phyloP scores from a whole-genome alignment of 1,140 invertebrate species.

The Euschistus heros region DNA sequence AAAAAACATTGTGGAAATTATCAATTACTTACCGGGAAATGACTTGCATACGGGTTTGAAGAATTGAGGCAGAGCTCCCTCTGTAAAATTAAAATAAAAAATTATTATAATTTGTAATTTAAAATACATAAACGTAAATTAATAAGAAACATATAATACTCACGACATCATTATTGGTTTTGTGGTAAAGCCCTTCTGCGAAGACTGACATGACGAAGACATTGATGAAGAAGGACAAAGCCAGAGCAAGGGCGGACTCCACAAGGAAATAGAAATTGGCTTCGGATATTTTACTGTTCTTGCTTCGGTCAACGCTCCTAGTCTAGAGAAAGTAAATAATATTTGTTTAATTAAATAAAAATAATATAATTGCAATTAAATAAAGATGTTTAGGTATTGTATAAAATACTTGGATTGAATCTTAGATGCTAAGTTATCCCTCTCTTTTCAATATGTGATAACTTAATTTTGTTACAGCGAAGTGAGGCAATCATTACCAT shows the following conservation, averaged over 20 bases:
- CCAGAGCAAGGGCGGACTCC: constrained; percentile 69
- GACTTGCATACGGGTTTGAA: constrained; percentile 30
- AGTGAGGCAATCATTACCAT: too few relatives aligned
- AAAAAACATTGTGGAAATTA: too few relatives aligned
- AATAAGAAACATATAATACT: constrained; percentile 32
- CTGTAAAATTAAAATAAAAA: constrained; percentile 27
- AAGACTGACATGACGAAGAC: constrained; percentile 84
- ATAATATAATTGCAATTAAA: too few relatives aligned
- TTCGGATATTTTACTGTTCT: constrained; percentile 59
- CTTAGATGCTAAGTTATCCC: too few relatives aligned
- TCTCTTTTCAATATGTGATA: too few relatives aligned
- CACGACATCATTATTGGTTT: constrained; percentile 59
- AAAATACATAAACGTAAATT: background rate
- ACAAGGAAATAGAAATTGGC: constrained; percentile 85
- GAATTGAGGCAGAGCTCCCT: constrained; percentile 25
- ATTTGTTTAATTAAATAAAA: background rate
- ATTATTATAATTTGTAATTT: background rate
- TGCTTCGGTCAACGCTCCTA: constrained; percentile 63
- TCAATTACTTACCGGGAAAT: constrained; percentile 33
- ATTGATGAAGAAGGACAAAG: constrained; percentile 82
- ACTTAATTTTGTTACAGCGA: too few relatives aligned
- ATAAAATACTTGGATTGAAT: too few relatives aligned
- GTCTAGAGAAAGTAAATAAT: constrained; percentile 46
- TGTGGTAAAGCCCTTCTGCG: constrained; percentile 65
- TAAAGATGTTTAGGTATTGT: too few relatives aligned